A percentile compares a stretch with the other conserved stretches of the same genome.
phyloP scores from a whole-genome alignment of 2,888 invertebrate genomes.

The Cinara cedri region DNA sequence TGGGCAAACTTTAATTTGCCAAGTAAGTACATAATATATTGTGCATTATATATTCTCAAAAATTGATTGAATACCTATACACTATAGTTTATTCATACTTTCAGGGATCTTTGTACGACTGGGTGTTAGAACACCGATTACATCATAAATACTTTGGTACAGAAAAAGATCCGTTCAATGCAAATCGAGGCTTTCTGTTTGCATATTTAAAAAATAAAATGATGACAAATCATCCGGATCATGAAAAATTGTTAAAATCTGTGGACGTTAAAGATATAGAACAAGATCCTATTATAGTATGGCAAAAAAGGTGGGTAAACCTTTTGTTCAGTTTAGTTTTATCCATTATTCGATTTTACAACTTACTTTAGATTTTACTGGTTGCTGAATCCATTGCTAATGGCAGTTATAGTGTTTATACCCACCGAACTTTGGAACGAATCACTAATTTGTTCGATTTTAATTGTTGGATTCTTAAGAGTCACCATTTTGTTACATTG shows the following conservation, averaged over 20 bases:
- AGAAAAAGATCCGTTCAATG: constrained; percentile 80
- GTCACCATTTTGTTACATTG: constrained; percentile 71
- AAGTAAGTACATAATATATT: constrained; percentile 68
- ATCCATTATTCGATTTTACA: constrained; percentile 5
- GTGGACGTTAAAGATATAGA: constrained; percentile 83
- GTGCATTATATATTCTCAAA: too few relatives aligned
- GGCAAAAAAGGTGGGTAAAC: constrained; percentile 81
- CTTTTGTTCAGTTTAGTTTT: background rate
- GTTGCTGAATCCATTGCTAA: constrained; percentile 68
- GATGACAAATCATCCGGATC: constrained; percentile 70
- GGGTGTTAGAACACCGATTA: constrained; percentile 81
- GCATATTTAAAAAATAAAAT: constrained; percentile 79
- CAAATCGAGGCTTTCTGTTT: constrained; percentile 78
- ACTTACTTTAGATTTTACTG: constrained; percentile 16
- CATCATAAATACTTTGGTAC: constrained; percentile 85
- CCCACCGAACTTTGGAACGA: constrained; percentile 83
- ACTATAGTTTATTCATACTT: constrained; percentile 58
- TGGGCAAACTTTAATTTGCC: constrained; percentile 84
- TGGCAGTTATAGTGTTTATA: constrained; percentile 70
- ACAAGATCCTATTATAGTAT: constrained; percentile 77
- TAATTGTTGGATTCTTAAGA: constrained; percentile 74
- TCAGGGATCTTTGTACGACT: constrained; percentile 82
- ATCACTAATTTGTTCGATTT: constrained; percentile 68
- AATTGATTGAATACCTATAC: too few relatives aligned
- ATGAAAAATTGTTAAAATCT: constrained; percentile 69